Evolutionary conservation across 2,113 vertebrate genomes (phyloP), one percentile per base, ranked within the genome.

Genomic region (Sylvicapra grimmia): DNA sequence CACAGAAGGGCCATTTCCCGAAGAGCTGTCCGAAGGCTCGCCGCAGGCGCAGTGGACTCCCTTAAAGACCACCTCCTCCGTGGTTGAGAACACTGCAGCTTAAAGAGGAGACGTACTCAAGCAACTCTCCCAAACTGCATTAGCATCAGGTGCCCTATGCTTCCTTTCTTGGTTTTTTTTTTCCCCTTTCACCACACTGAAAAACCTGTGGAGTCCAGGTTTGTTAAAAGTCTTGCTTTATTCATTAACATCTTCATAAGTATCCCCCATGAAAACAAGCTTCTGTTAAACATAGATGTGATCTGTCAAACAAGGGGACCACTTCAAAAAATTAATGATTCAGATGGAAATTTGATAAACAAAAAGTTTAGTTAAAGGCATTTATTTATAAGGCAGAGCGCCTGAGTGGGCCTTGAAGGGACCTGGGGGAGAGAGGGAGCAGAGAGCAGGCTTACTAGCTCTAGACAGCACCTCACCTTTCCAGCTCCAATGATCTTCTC

Each of bases 401-500:
- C 53, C 47, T 72, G 56, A 33, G 61, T 59, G 59, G 56, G 58
- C 40, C 36, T 3, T 5, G 54, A 16, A 29, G 16, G 36, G 5
- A 8, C 10, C 3, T 29, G 1, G 31, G 21, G 33, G 13, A n/a
- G 15, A 72, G 23, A 72, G 19, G 16, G 47, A 29, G 23, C 6
- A 15, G 51, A 54, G 33, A 54, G 36, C 6, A 31, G 29, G 0
- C 56, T 90, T 25, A 5, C 5, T 51, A 36, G 33, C 8, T 44
- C 33, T 8, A 40, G 47, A 36, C 2, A 36, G 23, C 12, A 36
- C 56, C 92, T 97, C 98, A 99, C 99, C 99, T 99, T 99, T 80
- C 99, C 99, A 8, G 99, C 99, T 47, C 99, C 99, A 96, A 99
- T 99, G 51, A 99, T 98, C 99, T 99, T 99, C 98, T 99, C 99